Evolutionary conservation across 2,113 vertebrate species (phyloP).

Genomic region (Spheniscus mendiculus): DNA sequence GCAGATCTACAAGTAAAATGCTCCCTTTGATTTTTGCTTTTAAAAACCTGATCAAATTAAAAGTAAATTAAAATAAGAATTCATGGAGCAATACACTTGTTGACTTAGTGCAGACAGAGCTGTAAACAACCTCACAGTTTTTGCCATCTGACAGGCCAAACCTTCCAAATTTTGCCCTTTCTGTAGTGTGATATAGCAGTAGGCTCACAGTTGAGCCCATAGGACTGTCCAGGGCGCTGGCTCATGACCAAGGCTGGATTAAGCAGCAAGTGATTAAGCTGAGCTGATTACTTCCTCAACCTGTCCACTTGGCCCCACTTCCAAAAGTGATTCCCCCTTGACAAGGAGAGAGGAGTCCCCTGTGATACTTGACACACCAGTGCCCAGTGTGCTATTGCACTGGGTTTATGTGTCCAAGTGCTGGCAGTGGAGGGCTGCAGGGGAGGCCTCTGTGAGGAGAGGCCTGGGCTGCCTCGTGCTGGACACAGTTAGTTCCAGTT

Average conservation of each 20-base stretch:
- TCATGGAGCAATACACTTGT: neutral
- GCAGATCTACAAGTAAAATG: neutral
- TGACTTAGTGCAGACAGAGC: neutral
- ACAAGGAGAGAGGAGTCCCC: neutral
- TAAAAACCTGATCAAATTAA: neutral
- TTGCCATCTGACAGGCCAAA: neutral
- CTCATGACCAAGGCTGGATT: neutral
- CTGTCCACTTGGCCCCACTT: neutral
- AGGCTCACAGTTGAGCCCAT: neutral
- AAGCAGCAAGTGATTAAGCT: neutral
- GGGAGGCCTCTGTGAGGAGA: neutral
- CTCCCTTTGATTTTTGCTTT: neutral
- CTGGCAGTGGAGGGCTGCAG: neutral
- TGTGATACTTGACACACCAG: neutral
- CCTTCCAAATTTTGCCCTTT: neutral
- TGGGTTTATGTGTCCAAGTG: fast-evolving
- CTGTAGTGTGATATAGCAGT: neutral
- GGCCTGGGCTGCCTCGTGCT: fast-evolving
- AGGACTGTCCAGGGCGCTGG: neutral
- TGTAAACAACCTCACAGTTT: neutral
- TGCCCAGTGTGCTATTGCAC: neutral
- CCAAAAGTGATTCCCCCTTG: neutral
- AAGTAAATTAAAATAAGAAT: neutral
- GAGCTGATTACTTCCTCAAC: neutral
- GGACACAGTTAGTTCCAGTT: neutral